phyloP scores from a whole-genome alignment of 2,888 invertebrate species.

The Lobophora halterata region DNA sequence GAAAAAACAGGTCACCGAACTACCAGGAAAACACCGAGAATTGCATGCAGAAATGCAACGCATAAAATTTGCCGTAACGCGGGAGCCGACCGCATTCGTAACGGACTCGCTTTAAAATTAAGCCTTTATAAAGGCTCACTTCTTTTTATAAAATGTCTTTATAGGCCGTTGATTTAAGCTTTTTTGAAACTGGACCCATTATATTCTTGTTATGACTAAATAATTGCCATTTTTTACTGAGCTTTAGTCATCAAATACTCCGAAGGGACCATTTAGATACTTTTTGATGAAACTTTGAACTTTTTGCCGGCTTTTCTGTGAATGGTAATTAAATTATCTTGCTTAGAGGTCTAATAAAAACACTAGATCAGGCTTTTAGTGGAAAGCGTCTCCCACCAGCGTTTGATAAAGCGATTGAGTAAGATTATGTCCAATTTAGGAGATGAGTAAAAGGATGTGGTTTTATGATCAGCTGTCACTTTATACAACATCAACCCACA shows the following conservation, averaged over 20 bases:
- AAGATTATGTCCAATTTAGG: too few species aligned
- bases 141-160: constrained; percentile 30
- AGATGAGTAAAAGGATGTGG: too few species aligned
- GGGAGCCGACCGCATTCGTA: constrained; percentile 48
- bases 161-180: constrained; percentile 19
- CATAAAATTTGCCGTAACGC: constrained; percentile 35
- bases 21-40: constrained; percentile 22
- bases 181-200: constrained; percentile 6
- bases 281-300: too few species aligned
- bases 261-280: too few species aligned
- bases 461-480: not conserved
- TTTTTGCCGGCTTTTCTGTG: too few species aligned
- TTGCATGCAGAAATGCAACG: constrained; percentile 14
- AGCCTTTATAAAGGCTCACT: constrained; percentile 27
- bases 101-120: constrained; percentile 35
- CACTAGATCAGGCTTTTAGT: too few species aligned
- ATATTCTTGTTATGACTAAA: constrained; percentile 6
- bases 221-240: constrained; percentile 1
- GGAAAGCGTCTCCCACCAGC: too few species aligned
- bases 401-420: too few species aligned
- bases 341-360: too few species aligned
- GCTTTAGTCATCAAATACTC: too few species aligned
- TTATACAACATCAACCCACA: constrained; percentile 6
- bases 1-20: constrained; percentile 13
- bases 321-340: too few species aligned